Evolutionary conservation across 2,113 vertebrate genomes (phyloP).

Genomic region (Antechinus stuartii): DNA sequence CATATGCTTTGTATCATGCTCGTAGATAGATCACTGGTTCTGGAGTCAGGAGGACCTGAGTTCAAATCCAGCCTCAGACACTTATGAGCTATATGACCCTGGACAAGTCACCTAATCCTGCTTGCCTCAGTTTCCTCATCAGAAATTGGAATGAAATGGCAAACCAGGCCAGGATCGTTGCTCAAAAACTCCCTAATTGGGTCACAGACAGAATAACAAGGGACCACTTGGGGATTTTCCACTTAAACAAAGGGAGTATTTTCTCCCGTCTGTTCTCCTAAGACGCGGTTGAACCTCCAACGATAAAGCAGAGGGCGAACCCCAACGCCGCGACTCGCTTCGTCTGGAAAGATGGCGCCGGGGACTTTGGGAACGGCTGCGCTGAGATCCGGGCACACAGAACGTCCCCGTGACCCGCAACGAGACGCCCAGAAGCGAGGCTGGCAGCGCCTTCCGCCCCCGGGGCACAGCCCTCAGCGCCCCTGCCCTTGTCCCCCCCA

Average conservation of each 20-base stretch:
- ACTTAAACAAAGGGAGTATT: not conserved
- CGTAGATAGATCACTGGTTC: too few species aligned
- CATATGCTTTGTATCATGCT: too few species aligned
- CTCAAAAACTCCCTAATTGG: not conserved
- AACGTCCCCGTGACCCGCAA: too few species aligned
- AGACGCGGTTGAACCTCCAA: not conserved
- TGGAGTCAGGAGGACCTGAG: too few species aligned
- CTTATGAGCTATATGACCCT: too few species aligned
- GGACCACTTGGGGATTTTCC: not conserved
- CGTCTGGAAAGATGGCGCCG: not conserved
- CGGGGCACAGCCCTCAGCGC: not conserved
- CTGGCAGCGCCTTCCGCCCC: not conserved
- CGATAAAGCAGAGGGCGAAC: not conserved
- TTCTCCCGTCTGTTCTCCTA: not conserved
- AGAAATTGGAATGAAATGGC: not conserved
- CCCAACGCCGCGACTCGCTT: accelerated
- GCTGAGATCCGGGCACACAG: not conserved
- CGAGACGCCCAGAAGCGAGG: not conserved
- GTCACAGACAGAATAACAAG: not conserved
- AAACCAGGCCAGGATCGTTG: not conserved
- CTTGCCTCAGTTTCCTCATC: not conserved
- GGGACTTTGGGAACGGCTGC: not conserved
- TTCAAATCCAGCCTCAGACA: too few species aligned
- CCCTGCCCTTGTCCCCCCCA: not conserved
- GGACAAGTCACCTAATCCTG: not conserved